A percentile compares a stretch with the other conserved stretches of the same genome.
Conservation (phyloP, 2,888 invertebrate species). For the Kuschelorhynchus macadamiae region DNA sequence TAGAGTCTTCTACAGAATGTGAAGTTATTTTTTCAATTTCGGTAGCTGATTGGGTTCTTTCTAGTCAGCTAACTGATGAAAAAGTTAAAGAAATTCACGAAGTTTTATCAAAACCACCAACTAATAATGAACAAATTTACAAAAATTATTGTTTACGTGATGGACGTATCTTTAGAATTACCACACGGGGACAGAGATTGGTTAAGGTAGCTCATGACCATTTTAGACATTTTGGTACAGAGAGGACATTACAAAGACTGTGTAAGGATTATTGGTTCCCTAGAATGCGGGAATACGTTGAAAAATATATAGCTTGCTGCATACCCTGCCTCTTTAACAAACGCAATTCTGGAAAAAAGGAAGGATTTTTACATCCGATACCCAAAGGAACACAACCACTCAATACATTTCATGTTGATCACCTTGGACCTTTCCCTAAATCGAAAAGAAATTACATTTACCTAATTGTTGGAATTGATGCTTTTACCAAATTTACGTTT, state of each 20-base stretch:
- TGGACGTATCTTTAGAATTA: slow-evolving; percentile 31
- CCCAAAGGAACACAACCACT: slow-evolving; percentile 31
- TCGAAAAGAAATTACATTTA: too few species aligned
- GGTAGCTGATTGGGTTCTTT: slow-evolving; percentile 52
- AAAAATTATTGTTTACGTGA: slow-evolving; percentile 45
- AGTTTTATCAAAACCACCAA: slow-evolving; percentile 41
- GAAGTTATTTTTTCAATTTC: slow-evolving; percentile 43
- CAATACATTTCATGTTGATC: slow-evolving; percentile 7
- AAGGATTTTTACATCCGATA: slow-evolving; percentile 30
- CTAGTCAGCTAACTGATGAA: slow-evolving; percentile 52
- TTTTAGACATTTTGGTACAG: slow-evolving; percentile 54
- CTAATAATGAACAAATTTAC: slow-evolving; percentile 39
- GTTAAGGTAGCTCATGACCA: too few species aligned
- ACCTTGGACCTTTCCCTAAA: too few species aligned
- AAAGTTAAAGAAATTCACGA: slow-evolving; percentile 45
- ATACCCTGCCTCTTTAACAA: slow-evolving; percentile 35
- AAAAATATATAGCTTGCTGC: slow-evolving; percentile 16
- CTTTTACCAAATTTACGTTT: too few species aligned
- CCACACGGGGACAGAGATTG: slow-evolving; percentile 24
- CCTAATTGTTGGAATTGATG: too few species aligned
- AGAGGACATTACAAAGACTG: neutral
- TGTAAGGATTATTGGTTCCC: slow-evolving; percentile 40
- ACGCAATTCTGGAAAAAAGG: slow-evolving; percentile 16
- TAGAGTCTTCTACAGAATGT: too few species aligned
- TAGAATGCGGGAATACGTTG: too few species aligned